Conservation (phyloP, 1,140 invertebrate genomes). For the Euura saliciscinereae region DNA sequence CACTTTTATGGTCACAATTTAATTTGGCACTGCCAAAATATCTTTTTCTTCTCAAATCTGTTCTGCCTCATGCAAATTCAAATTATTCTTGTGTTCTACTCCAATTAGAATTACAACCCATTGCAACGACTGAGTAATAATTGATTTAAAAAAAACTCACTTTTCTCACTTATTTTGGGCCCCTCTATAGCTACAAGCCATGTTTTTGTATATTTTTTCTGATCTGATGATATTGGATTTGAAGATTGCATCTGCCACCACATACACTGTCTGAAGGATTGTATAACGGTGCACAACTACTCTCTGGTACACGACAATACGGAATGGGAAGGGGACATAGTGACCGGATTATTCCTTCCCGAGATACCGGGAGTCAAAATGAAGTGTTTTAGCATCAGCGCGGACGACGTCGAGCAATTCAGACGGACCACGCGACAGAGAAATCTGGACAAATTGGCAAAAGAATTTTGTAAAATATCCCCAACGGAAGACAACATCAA, state of each 20-base stretch:
- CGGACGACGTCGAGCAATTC: background rate
- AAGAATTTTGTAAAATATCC: constrained; percentile 9
- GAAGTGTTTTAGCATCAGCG: constrained; percentile 7
- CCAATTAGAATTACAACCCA: too few relatives aligned
- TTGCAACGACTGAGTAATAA: too few relatives aligned
- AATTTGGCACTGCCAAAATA: too few relatives aligned
- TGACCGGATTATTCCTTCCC: constrained; percentile 39
- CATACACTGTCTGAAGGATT: constrained; percentile 31
- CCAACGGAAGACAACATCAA: constrained; percentile 14
- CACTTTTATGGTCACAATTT: too few relatives aligned
- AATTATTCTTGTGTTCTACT: background rate
- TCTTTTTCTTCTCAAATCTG: too few relatives aligned
- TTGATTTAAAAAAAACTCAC: too few relatives aligned
- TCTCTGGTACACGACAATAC: constrained; percentile 21
- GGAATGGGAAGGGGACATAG: constrained; percentile 25
- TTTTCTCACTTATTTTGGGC: too few relatives aligned
- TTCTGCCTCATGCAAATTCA: background rate
- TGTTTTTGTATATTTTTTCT: too few relatives aligned
- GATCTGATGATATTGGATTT: too few relatives aligned
- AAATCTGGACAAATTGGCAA: background rate
- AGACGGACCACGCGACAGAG: background rate
- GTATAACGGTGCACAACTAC: constrained; percentile 28
- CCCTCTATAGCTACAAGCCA: too few relatives aligned
- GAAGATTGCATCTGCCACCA: constrained; percentile 6
- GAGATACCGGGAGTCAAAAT: constrained; percentile 25